phyloP scores from a whole-genome alignment of 2,113 vertebrate genomes.

The Glaucomys volans region DNA sequence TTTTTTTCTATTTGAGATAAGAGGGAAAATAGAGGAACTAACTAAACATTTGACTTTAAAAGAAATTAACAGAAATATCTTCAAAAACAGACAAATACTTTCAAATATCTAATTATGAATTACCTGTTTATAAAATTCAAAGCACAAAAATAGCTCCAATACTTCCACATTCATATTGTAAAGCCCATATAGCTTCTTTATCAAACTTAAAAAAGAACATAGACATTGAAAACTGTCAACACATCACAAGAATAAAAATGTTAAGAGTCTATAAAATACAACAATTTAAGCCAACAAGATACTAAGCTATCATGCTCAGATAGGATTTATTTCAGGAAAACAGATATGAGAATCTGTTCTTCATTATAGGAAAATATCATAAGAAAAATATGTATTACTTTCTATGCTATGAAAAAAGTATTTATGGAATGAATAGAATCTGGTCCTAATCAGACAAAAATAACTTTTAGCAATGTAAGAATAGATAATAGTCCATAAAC shows the following conservation, averaged over 20 bases:
- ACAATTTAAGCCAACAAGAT: background rate
- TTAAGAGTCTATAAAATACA: background rate
- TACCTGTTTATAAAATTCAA: background rate
- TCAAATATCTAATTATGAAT: slow-evolving; percentile 6
- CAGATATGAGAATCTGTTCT: background rate
- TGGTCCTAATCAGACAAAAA: background rate
- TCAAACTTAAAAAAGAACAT: background rate
- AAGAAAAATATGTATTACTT: background rate
- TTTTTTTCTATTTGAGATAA: background rate
- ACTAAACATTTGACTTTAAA: background rate
- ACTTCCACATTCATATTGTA: background rate
- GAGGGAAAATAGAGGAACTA: slow-evolving; percentile 33
- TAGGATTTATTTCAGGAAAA: slow-evolving; percentile 46
- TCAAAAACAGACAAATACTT: background rate
- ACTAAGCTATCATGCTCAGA: background rate
- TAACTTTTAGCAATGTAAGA: background rate
- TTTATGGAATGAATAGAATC: background rate
- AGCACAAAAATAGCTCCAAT: background rate
- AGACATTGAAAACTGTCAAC: background rate
- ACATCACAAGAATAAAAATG: background rate
- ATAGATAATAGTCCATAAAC: background rate
- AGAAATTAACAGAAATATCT: background rate
- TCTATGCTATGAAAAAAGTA: background rate
- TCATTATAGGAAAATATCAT: background rate
- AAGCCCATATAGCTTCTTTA: background rate